These are phyloP conservation scores for Neogobius melanostomus DNA, from an alignment of 2,113 vertebrate genomes.

Conservation along the genomic window DNA sequence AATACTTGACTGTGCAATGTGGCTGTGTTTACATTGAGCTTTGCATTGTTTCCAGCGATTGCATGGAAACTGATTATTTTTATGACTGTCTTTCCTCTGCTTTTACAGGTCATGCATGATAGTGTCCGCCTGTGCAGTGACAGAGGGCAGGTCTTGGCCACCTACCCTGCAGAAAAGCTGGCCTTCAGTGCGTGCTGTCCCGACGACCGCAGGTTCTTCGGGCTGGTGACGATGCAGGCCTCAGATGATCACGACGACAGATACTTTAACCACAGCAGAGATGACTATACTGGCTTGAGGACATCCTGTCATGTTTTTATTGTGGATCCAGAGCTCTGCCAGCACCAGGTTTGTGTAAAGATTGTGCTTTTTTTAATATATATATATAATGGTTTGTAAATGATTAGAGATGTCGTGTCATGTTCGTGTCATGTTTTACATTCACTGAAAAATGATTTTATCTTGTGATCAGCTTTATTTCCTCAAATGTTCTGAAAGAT, in stretches of 20 bases:
- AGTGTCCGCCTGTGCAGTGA: constrained; percentile 89
- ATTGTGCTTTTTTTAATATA: neutral
- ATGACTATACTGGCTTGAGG: constrained; percentile 84
- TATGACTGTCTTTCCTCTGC: neutral
- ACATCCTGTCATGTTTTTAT: constrained; percentile 98
- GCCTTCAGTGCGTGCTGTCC: constrained; percentile 97
- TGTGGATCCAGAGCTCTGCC: constrained; percentile 94
- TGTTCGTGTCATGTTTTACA: neutral
- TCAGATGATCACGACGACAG: constrained; percentile 79
- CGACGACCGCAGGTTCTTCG: constrained; percentile 92
- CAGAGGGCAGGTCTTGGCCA: constrained; percentile 82
- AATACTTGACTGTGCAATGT: no score
- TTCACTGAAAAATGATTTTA: neutral
- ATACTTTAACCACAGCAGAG: constrained; percentile 73
- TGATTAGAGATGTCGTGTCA: neutral
- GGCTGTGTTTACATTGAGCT: no score
- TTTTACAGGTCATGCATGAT: constrained; percentile 87
- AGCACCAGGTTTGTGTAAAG: constrained; percentile 77
- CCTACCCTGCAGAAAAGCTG: constrained; percentile 94
- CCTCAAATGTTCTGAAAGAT: no score
- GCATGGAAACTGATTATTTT: no score
- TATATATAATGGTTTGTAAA: neutral
- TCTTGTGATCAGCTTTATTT: no score
- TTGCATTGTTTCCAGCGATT: no score
- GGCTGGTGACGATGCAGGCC: constrained; percentile 95